phyloP scores from a whole-genome alignment of 2,797 vertebrate species.

The Manis pentadactyla region DNA sequence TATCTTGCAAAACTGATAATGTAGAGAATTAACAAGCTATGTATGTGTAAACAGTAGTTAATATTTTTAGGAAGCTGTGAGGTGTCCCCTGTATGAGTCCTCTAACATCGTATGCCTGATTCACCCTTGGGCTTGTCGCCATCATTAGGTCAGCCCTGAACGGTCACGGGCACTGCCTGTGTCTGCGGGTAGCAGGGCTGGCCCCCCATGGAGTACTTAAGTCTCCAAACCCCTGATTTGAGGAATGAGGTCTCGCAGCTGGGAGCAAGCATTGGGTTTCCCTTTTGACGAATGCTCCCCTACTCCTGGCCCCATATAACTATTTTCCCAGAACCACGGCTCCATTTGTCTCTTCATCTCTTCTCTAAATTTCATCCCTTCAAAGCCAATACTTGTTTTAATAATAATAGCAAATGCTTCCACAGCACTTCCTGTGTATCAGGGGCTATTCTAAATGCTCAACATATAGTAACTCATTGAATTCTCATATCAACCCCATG shows the following conservation, averaged over 20 bases:
- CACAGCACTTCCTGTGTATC: background rate
- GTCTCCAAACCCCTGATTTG: background rate
- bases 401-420: background rate
- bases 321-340: background rate
- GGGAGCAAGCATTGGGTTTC: background rate
- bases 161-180: background rate
- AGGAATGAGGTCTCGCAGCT: background rate
- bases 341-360: conserved; percentile 1
- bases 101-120: background rate
- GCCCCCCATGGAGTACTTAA: background rate
- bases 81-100: background rate
- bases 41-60: background rate
- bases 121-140: background rate
- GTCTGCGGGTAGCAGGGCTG: background rate
- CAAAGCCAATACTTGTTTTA: background rate
- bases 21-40: background rate
- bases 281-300: background rate
- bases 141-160: background rate
- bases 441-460: background rate
- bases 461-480: background rate
- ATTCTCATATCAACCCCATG: background rate
- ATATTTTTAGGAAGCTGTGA: background rate
- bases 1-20: conserved; percentile 53
- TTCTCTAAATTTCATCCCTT: background rate
- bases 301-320: background rate